Base-by-base conservation (phyloP, 2,113 vertebrate genomes). In the Hiodon alosoides region DNA sequence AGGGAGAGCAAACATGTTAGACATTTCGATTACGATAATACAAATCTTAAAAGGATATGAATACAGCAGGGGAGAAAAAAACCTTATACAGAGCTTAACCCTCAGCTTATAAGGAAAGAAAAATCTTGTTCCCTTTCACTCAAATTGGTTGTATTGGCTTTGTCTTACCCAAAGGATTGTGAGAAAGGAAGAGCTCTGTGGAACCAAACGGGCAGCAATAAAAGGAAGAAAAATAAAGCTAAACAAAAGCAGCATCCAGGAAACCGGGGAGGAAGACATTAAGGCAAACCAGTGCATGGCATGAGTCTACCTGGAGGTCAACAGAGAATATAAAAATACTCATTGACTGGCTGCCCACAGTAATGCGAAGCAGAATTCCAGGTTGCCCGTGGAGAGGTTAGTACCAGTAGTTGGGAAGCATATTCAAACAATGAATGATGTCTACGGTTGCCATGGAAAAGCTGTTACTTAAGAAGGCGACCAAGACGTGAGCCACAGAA, bases 111-210 rank as follows among this genome's bases (percentile, higher is more conserved):
- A 31, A 4, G 58, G 48, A 59, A 14, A 47, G 46, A 0, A 71
- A 6, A 48, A 14, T 50, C 10, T 60, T 60, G 7, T 60, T 11
- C 6, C 48, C 4, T 47, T 60, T 5, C 8, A 17, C 46, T 62
- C 7, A 2, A 31, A 31, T 31, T 31, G 31, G 54, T 59, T 60
- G 59, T 6, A 8, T 17, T 46, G 11, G 4, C 79, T 81, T 58
- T 59, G 71, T 84, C 97, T 97, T 97, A 98, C 97, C 97, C 94
- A 95, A 98, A 94, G 81, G 97, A 96, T 80, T 94, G 93, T 75
- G 96, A 95, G 89, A 99, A 95, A 78, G 96, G 95, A 58, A 96
- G 95, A 86, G 94, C 94, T 93, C 96, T 99, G 90, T 79, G 80
- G 84, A 74, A 79, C 73, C 87, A 0, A 87, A 84, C 14, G 1